These are phyloP conservation scores for Drosophila stalkeri DNA, from an alignment of 2,888 invertebrate genomes.

Conservation along the genomic window DNA sequence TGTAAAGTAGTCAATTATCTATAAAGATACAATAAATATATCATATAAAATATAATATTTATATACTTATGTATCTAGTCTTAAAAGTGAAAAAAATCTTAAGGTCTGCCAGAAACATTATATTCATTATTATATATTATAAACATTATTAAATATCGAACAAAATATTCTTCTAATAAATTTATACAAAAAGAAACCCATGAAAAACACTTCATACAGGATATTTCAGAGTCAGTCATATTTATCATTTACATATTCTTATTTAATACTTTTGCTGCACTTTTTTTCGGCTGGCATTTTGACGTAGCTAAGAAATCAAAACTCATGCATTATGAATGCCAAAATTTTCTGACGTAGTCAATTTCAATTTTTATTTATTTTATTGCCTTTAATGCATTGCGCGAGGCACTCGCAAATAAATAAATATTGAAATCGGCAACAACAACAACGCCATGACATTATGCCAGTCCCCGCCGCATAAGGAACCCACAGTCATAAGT, in stretches of 20 bases:
- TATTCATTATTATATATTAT: no score
- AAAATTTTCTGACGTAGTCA: conserved; percentile 80
- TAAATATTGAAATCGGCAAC: conserved; percentile 67
- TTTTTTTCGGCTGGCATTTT: conserved; percentile 31
- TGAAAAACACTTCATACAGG: neutral
- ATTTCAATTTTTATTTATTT: conserved; percentile 81
- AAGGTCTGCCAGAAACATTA: neutral
- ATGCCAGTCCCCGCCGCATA: conserved; percentile 48
- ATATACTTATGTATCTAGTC: neutral
- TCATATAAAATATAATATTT: no score
- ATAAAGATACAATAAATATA: neutral
- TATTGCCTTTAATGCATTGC: conserved; percentile 78
- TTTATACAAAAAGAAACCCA: neutral
- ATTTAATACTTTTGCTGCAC: conserved; percentile 19
- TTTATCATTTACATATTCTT: neutral
- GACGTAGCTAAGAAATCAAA: conserved; percentile 76
- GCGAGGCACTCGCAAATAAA: conserved; percentile 74
- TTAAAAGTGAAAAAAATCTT: neutral
- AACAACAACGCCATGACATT: conserved; percentile 61
- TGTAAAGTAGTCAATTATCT: neutral
- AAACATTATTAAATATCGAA: rapidly evolving
- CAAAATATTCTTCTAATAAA: neutral
- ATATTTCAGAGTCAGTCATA: conserved; percentile 13
- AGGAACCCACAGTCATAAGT: conserved; percentile 55
- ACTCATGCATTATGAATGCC: conserved; percentile 83